A percentile compares a stretch with the other conserved stretches of the same genome.
phyloP scores from a whole-genome alignment of 37 sponge, comb jelly and placozoan genomes.

The Theonella swinhoei region DNA sequence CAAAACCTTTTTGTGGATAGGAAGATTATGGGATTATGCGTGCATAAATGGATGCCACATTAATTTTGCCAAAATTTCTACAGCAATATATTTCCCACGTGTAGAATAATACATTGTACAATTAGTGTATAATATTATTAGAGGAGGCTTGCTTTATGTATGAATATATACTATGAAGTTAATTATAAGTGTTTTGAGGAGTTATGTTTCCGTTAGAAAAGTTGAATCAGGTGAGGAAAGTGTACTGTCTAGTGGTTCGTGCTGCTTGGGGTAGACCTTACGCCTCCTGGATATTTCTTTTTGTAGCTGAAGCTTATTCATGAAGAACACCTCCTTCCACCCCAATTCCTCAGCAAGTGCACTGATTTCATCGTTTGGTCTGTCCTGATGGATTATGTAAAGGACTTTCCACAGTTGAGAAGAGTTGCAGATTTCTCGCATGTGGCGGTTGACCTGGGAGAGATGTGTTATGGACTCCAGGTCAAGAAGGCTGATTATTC shows the following conservation, averaged over 20 bases:
- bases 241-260: background rate
- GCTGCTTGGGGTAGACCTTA: slow-evolving; percentile 5
- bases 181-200: too few relatives aligned
- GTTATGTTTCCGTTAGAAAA: background rate
- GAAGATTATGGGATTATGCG: too few relatives aligned
- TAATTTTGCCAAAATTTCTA: too few relatives aligned
- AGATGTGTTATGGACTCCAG: slow-evolving; percentile 70
- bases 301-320: slow-evolving; percentile 92
- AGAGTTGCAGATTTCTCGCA: slow-evolving; percentile 68
- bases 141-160: too few relatives aligned
- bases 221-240: background rate
- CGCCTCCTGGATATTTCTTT: slow-evolving; percentile 81
- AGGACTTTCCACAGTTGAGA: slow-evolving; percentile 76
- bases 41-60: too few relatives aligned
- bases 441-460: slow-evolving; percentile 61
- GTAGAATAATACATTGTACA: too few relatives aligned
- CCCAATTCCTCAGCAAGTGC: slow-evolving; percentile 78
- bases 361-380: slow-evolving; percentile 59
- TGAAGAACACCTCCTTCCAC: slow-evolving; percentile 97
- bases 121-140: too few relatives aligned
- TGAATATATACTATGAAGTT: too few relatives aligned
- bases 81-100: too few relatives aligned
- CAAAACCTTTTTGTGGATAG: too few relatives aligned
- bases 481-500: slow-evolving; percentile 64
- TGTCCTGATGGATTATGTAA: slow-evolving; percentile 61